phyloP scores from a whole-genome alignment of 2,113 vertebrate genomes.

The Thalassoma bifasciatum region DNA sequence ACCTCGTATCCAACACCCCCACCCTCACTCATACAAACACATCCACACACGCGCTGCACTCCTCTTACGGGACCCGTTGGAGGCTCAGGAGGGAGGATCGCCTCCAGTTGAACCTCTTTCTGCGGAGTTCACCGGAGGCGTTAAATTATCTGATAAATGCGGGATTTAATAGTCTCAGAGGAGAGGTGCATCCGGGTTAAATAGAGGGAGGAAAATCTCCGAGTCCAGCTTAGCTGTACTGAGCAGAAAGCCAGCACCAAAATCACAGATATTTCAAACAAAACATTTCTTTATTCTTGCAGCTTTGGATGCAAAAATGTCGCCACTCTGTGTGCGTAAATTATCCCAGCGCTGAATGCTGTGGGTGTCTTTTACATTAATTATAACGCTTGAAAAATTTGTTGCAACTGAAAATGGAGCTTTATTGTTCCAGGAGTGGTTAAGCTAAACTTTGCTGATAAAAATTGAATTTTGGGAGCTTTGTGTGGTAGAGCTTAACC shows the following conservation, averaged over 20 bases:
- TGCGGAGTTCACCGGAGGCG: constrained; percentile 26
- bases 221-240: not conserved
- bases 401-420: too few relatives aligned
- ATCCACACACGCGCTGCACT: constrained; percentile 1
- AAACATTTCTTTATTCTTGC: not conserved
- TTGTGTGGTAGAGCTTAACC: not conserved
- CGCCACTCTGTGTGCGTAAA: not conserved
- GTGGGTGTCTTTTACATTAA: too few relatives aligned
- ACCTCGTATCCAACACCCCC: constrained; percentile 26
- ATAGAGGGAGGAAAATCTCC: not conserved
- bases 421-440: too few relatives aligned
- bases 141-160: constrained; percentile 26
- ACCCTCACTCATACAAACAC: constrained; percentile 28
- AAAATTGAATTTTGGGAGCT: too few relatives aligned
- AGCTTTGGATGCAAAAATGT: not conserved
- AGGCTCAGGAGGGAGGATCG: constrained; percentile 50
- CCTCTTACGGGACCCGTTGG: constrained; percentile 55
- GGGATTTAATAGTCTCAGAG: constrained; percentile 7
- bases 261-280: not conserved
- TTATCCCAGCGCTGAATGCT: too few relatives aligned
- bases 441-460: too few relatives aligned
- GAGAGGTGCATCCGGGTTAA: constrained; percentile 18
- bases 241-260: not conserved
- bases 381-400: too few relatives aligned
- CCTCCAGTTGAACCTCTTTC: constrained; percentile 33